Percentiles rank a stretch among this genome's conserved stretches.
Evolutionary conservation across 2,113 vertebrate species (phyloP).

Genomic region (Taxidea taxus): DNA sequence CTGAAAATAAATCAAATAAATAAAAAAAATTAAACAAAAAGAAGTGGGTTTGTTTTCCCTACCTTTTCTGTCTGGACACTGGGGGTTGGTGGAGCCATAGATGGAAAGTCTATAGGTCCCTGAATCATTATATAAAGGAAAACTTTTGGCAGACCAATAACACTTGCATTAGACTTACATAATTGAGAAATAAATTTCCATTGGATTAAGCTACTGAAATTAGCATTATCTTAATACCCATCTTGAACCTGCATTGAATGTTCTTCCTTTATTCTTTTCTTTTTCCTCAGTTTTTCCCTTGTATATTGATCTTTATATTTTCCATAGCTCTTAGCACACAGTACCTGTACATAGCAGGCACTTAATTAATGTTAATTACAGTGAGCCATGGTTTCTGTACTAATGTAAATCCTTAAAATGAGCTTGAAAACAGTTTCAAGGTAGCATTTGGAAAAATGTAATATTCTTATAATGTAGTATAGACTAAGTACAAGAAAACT

Average conservation of each 20-base stretch:
- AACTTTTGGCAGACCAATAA: not conserved
- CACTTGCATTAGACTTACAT: not conserved
- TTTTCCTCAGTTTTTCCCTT: not conserved
- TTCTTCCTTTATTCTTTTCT: not conserved
- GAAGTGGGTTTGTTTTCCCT: not conserved
- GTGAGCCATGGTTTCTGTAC: not conserved
- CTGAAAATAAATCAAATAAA: too few species aligned
- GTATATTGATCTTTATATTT: not conserved
- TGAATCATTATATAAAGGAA: not conserved
- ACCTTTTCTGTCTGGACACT: not conserved
- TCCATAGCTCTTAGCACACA: not conserved
- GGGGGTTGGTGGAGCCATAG: not conserved
- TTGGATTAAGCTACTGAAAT: not conserved
- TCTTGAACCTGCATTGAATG: not conserved
- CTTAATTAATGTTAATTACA: constrained; percentile 10
- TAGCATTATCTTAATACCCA: not conserved
- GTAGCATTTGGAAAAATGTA: not conserved
- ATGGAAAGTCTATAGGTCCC: not conserved
- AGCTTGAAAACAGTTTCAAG: not conserved
- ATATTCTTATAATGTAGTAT: not conserved
- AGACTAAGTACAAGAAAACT: not conserved
- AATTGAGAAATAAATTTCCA: not conserved
- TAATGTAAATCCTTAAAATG: not conserved
- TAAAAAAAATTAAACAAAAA: too few species aligned
- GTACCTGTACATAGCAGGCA: not conserved